Evolutionary conservation across 2,888 invertebrate species (phyloP).

Genomic region (Lepas anatifera): DNA sequence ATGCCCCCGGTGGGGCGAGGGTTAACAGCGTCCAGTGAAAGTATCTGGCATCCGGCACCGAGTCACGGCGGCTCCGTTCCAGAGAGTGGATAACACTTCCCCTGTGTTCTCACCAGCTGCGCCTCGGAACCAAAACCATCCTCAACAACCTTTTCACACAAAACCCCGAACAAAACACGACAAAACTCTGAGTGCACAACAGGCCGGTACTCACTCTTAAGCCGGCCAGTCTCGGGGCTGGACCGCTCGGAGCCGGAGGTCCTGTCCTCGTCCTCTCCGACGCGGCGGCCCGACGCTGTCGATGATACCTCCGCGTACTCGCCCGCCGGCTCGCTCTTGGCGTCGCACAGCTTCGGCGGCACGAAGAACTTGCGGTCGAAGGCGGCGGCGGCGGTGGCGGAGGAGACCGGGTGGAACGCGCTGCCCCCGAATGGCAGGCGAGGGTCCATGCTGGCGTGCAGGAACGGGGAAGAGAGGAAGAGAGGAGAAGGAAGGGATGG

Average conservation of each 20-base stretch:
- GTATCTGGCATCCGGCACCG: too few relatives aligned
- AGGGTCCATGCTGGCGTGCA: conserved; percentile 1
- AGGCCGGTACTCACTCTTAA: not conserved
- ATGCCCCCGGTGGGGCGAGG: too few relatives aligned
- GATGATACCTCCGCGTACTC: conserved; percentile 3
- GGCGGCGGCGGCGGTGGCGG: not conserved
- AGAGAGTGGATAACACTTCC: too few relatives aligned
- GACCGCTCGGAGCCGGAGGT: not conserved
- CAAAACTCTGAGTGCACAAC: too few relatives aligned
- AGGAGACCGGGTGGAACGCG: not conserved
- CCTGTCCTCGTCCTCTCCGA: not conserved
- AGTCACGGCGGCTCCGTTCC: too few relatives aligned
- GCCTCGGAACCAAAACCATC: too few relatives aligned
- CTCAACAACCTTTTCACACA: too few relatives aligned
- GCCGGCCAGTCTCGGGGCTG: not conserved
- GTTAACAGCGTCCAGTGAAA: too few relatives aligned
- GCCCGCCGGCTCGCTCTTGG: not conserved
- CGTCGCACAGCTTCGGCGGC: not conserved
- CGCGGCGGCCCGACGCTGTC: not conserved
- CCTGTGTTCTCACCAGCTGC: too few relatives aligned
- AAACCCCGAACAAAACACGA: too few relatives aligned
- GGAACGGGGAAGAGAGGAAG: not conserved
- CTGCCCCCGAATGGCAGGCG: conserved; percentile 4
- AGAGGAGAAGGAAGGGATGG: not conserved
- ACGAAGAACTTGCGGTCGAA: not conserved